Conservation (phyloP, 2,888 invertebrate genomes). For the Drosophila flavopinicola region DNA sequence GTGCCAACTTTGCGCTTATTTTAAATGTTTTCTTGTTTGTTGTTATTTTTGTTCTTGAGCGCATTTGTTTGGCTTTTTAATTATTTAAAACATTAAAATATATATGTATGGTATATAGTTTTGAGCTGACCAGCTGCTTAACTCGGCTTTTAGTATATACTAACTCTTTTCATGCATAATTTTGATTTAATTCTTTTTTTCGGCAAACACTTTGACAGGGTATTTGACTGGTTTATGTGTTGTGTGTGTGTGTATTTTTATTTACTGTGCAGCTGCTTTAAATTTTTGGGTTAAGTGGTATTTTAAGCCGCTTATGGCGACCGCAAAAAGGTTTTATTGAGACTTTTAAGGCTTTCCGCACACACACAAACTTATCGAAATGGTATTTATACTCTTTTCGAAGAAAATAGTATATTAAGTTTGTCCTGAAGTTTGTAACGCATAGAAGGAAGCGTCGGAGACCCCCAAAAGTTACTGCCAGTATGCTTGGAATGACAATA, state of each 20-base stretch:
- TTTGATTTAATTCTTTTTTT: conserved; percentile 1
- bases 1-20: conserved; percentile 72
- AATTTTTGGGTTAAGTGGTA: conserved; percentile 28
- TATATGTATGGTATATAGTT: no score
- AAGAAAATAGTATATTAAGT: no score
- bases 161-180: conserved; percentile 30
- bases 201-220: neutral
- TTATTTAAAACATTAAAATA: conserved; percentile 61
- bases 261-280: conserved; percentile 7
- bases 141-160: conserved; percentile 14
- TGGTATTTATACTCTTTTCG: neutral
- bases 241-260: conserved; percentile 13
- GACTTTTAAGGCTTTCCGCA: conserved; percentile 2
- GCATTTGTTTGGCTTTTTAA: conserved; percentile 42
- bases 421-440: no score
- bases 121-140: conserved; percentile 26
- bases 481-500: no score
- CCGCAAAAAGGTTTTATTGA: conserved; percentile 7
- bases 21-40: conserved; percentile 61
- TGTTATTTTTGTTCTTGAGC: conserved; percentile 12
- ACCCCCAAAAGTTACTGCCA: no score
- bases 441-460: no score
- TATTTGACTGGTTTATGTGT: neutral
- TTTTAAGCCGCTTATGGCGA: conserved; percentile 46
- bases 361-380: neutral